phyloP scores from a whole-genome alignment of 37 sponge, comb jelly and placozoan species.

The Oscarella lobularis region DNA sequence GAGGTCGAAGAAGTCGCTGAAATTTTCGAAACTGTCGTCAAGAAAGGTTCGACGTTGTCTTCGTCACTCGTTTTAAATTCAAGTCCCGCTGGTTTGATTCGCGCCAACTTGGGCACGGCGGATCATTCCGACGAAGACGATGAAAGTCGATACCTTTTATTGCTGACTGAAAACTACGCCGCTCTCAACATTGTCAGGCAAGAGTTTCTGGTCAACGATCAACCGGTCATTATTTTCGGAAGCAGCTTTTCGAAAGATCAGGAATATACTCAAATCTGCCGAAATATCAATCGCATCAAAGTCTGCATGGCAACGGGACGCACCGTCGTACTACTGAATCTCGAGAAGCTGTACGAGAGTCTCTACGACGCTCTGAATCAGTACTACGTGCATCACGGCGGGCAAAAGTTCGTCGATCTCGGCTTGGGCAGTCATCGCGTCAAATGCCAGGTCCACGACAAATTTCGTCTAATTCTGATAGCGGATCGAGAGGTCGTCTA shows the following conservation, averaged over 20 bases:
- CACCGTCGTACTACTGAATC: constrained; percentile 76
- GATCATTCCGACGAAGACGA: not conserved
- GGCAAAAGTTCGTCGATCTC: constrained; percentile 38
- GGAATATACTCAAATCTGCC: constrained; percentile 89
- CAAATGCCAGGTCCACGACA: constrained; percentile 32
- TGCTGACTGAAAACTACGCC: constrained; percentile 84
- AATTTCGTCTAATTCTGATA: constrained; percentile 35
- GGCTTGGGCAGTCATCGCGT: constrained; percentile 25
- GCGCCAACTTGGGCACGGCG: not conserved
- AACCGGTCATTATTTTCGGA: constrained; percentile 72
- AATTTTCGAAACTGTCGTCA: too few relatives aligned
- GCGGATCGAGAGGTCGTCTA: constrained; percentile 28
- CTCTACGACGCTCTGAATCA: constrained; percentile 93
- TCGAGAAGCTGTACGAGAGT: constrained; percentile 92
- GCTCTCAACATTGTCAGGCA: constrained; percentile 69
- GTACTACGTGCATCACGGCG: constrained; percentile 27
- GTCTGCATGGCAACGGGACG: constrained; percentile 90
- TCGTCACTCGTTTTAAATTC: too few relatives aligned
- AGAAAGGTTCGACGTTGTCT: too few relatives aligned
- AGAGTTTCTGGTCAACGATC: not conserved
- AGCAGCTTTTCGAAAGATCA: constrained; percentile 88
- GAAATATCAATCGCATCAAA: constrained; percentile 87
- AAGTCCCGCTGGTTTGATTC: not conserved
- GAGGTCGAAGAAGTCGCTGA: too few relatives aligned
- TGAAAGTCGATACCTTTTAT: constrained; percentile 80